Conservation (phyloP, 2,888 invertebrate genomes). For the Buathra laborator region DNA sequence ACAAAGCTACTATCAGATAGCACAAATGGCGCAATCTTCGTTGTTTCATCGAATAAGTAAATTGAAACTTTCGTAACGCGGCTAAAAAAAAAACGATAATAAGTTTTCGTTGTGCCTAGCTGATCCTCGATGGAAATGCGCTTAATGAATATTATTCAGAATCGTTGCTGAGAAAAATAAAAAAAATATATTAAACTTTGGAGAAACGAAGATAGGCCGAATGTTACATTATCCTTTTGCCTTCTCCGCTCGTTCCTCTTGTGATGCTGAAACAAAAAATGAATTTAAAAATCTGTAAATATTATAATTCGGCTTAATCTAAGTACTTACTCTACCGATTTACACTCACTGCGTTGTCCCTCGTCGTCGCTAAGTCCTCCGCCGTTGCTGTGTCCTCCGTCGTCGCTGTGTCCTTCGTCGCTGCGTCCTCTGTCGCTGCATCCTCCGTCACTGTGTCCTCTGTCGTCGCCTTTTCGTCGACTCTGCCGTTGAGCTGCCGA, state of each 20-base stretch:
- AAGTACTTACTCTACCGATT: no score
- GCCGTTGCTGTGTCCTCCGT: no score
- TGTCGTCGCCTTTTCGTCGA: no score
- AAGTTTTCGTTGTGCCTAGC: not conserved
- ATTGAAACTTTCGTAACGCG: not conserved
- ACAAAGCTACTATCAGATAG: slow-evolving; percentile 70
- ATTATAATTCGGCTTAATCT: no score
- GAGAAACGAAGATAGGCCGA: not conserved
- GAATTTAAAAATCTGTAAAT: no score
- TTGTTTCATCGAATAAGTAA: slow-evolving; percentile 41
- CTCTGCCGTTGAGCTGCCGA: no score
- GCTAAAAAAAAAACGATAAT: not conserved
- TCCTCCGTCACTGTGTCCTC: no score
- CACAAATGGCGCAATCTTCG: slow-evolving; percentile 61
- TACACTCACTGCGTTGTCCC: no score
- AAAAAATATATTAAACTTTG: not conserved
- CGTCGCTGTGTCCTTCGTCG: no score
- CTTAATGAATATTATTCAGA: not conserved
- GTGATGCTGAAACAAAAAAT: no score
- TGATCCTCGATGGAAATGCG: not conserved
- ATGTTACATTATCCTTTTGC: slow-evolving; percentile 3
- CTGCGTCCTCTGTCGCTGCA: no score
- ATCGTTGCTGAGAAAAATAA: not conserved
- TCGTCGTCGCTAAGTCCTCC: no score
- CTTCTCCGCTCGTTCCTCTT: slow-evolving; percentile 46